Conservation (phyloP, 2,113 vertebrate genomes). For the Catharus bicknelli region DNA sequence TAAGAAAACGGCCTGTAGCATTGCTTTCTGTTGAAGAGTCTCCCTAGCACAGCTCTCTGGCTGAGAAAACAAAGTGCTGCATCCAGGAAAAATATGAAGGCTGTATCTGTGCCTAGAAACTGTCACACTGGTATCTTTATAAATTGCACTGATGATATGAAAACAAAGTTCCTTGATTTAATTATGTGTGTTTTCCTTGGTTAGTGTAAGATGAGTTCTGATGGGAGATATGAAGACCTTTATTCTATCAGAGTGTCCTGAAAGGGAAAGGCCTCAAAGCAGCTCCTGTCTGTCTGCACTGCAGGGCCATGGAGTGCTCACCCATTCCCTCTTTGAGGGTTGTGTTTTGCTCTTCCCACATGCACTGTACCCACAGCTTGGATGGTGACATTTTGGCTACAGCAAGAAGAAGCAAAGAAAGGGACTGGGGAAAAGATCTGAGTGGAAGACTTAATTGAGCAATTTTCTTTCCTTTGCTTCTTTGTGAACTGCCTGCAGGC, state of each 20-base stretch:
- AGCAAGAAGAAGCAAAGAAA: not conserved
- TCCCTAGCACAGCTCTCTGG: slow-evolving; percentile 68
- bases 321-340: not conserved
- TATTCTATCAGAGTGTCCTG: slow-evolving; percentile 36
- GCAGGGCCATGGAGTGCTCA: not conserved
- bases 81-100: slow-evolving; percentile 76
- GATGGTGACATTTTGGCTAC: accelerated
- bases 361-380: not conserved
- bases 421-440: not conserved
- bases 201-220: slow-evolving; percentile 48
- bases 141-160: slow-evolving; percentile 68
- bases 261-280: not conserved
- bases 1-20: slow-evolving; percentile 60
- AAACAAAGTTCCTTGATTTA: slow-evolving; percentile 72
- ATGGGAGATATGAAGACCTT: slow-evolving; percentile 7
- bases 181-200: slow-evolving; percentile 68
- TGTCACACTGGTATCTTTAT: slow-evolving; percentile 74
- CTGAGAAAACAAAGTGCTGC: slow-evolving; percentile 71
- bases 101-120: slow-evolving; percentile 74
- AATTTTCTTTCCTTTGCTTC: not conserved
- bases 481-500: not conserved
- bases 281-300: not conserved
- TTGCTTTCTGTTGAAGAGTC: slow-evolving; percentile 47
- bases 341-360: not conserved
- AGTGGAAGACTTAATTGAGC: not conserved